phyloP scores from a whole-genome alignment of 1,140 invertebrate genomes.

The Drosophila sturtevanti region DNA sequence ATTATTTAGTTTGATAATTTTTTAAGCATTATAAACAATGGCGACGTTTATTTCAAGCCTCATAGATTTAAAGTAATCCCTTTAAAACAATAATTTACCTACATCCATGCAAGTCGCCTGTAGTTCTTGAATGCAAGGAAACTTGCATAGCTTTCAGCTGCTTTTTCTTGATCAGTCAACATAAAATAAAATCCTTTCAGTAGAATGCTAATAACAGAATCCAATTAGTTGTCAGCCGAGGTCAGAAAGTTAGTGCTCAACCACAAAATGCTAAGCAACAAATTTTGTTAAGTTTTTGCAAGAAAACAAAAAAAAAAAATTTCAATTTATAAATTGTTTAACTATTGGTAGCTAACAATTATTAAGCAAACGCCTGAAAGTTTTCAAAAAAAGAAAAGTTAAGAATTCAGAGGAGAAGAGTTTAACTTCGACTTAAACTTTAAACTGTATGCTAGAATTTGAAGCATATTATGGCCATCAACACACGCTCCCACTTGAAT shows the following conservation, averaged over 20 bases:
- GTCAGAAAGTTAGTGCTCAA: slow-evolving; percentile 5
- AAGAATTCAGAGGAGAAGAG: background rate
- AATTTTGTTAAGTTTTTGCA: background rate
- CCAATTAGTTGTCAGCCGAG: slow-evolving; percentile 56
- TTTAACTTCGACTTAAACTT: background rate
- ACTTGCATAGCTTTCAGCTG: background rate
- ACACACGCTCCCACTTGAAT: slow-evolving; percentile 28
- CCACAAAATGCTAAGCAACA: slow-evolving; percentile 28
- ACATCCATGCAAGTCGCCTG: background rate
- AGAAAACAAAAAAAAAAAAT: background rate
- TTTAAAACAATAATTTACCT: background rate
- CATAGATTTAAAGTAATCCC: background rate
- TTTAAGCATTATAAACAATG: too few relatives aligned
- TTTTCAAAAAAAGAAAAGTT: background rate
- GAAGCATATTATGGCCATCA: slow-evolving; percentile 3
- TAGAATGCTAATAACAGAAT: slow-evolving; percentile 62
- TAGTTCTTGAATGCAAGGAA: background rate
- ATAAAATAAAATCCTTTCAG: background rate
- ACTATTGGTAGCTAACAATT: background rate
- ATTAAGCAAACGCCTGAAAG: background rate
- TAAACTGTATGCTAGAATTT: background rate
- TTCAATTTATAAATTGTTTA: background rate
- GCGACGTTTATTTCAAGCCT: too few relatives aligned
- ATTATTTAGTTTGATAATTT: too few relatives aligned
- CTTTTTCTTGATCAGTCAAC: background rate